Evolutionary conservation across 2,797 vertebrate species (phyloP), one percentile per base, ranked within the genome.

Genomic region (Syngnathus acus): DNA sequence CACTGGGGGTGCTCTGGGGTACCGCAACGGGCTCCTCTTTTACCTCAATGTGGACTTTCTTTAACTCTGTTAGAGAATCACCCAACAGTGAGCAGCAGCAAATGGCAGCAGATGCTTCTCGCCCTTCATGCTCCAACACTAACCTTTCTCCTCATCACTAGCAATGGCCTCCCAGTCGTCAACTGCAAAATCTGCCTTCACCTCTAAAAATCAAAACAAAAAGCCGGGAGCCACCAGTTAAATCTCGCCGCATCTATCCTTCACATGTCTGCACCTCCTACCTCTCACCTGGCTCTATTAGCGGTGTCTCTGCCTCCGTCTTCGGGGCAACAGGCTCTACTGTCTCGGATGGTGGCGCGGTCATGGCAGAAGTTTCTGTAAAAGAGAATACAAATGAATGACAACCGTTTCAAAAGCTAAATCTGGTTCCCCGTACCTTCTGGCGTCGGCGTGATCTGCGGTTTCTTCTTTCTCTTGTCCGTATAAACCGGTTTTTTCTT

Each of bases 401-500:
- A 3, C 6, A 21, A 6, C 42, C 47, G 17, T 23, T 9, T 32
- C 32, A 21, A 23, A 11, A 26, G 23, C 23, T 37, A 6, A 9
- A 37, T 16, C 14, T 23, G 11, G 21, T 57, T 16, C 13, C 6
- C 13, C 54, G 11, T 70, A 96, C 96, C 95, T 93, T 95, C 95
- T 73, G 93, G 91, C 62, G 85, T 92, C 19, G 91, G 94, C 10
- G 88, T 76, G 17, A 74, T 86, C 9, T 16, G 47, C 47, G 87
- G 88, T 78, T 95, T 98, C 87, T 94, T 99, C 89, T 90, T 98
- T 88, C 93, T 95, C 89, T 92, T 96, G 86, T 98, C 94, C 74
- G 91, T 91, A 79, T 98, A 98, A 84, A 98, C 87, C 2, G 96
- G 96, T 81, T 95, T 95, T 84, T 96, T 99, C 90, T 96, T 99